Conservation (phyloP, 2,113 vertebrate genomes). For the Pontoporia blainvillei region DNA sequence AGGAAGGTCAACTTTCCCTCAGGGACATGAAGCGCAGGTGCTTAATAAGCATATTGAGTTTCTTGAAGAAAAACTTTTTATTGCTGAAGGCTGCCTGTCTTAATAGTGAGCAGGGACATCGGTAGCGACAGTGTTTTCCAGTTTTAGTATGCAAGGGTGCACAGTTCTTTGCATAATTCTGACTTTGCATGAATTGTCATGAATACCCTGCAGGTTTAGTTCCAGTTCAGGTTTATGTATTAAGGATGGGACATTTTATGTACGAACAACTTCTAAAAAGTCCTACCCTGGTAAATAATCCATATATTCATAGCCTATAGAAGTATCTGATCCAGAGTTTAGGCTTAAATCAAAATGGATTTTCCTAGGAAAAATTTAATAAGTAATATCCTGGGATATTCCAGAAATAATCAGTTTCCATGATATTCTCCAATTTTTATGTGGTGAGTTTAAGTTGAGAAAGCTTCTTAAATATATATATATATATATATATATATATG, state of each 20-base stretch:
- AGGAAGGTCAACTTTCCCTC: background rate
- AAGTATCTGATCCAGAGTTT: background rate
- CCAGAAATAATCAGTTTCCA: slow-evolving; percentile 30
- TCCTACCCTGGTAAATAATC: background rate
- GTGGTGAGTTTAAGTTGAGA: slow-evolving; percentile 15
- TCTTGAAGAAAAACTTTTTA: slow-evolving; percentile 18
- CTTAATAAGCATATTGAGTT: slow-evolving; percentile 12
- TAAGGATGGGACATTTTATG: background rate
- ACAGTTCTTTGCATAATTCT: slow-evolving; percentile 3
- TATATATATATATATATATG: too few relatives aligned
- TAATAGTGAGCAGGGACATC: background rate
- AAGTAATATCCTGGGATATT: slow-evolving; percentile 19
- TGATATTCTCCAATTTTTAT: slow-evolving; percentile 26
- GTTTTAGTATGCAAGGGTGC: background rate
- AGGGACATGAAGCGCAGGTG: background rate
- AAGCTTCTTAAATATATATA: slow-evolving; percentile 2
- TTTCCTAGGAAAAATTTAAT: slow-evolving; percentile 8
- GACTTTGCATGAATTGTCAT: slow-evolving; percentile 13
- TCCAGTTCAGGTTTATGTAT: slow-evolving; percentile 39
- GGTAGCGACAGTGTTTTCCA: background rate
- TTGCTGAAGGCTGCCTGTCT: slow-evolving; percentile 17
- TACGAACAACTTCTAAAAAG: slow-evolving; percentile 28
- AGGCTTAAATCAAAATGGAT: slow-evolving; percentile 24
- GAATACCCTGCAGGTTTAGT: slow-evolving; percentile 3
- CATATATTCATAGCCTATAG: background rate